Conservation (phyloP, 2,797 vertebrate species). For the Alfaro cultratus region DNA sequence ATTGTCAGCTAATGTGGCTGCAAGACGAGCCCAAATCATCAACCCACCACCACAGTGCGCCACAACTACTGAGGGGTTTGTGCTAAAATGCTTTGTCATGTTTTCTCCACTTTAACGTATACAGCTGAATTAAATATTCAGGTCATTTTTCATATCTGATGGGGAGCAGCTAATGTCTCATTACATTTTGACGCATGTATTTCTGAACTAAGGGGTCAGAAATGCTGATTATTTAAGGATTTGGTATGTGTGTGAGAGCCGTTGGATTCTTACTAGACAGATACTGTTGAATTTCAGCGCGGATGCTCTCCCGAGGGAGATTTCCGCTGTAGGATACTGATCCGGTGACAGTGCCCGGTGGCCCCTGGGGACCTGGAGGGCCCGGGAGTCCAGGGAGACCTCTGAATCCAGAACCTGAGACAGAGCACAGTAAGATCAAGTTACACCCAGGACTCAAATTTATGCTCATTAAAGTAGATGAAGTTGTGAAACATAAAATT, state of each 20-base stretch:
- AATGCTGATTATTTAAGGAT: not conserved
- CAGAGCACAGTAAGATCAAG: slow-evolving; percentile 11
- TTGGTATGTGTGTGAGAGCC: not conserved
- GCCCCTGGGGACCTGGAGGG: slow-evolving; percentile 89
- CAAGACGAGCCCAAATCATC: not conserved
- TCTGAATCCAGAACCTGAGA: slow-evolving; percentile 81
- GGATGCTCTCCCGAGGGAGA: slow-evolving; percentile 84
- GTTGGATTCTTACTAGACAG: slow-evolving; percentile 86
- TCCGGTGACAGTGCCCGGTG: slow-evolving; percentile 80
- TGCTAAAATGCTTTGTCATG: not conserved
- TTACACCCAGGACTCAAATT: not conserved
- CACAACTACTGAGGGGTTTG: not conserved
- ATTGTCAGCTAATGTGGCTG: not conserved
- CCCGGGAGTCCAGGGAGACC: slow-evolving; percentile 89
- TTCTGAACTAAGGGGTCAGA: not conserved
- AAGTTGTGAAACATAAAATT: not conserved
- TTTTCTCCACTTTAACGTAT: not conserved
- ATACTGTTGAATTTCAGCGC: slow-evolving; percentile 89
- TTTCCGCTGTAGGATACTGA: slow-evolving; percentile 67
- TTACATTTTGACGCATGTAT: not conserved
- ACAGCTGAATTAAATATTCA: not conserved
- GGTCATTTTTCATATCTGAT: not conserved
- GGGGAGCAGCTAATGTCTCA: not conserved
- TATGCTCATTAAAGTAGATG: not conserved
- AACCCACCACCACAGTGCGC: not conserved